Evolutionary conservation across 2,888 invertebrate species (phyloP).

Genomic region (Teleogryllus oceanicus): DNA sequence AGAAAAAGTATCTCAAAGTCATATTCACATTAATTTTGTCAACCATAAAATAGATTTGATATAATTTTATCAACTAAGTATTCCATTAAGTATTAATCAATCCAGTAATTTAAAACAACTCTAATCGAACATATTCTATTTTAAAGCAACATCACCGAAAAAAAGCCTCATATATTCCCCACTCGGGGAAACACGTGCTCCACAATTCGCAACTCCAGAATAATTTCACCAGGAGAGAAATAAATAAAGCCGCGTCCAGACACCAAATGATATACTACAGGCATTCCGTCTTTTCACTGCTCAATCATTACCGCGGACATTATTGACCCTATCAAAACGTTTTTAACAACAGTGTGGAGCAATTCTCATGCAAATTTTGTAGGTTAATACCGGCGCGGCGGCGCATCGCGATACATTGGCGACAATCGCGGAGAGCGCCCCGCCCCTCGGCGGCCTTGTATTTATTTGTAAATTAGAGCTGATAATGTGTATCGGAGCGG

Average conservation of each 20-base stretch:
- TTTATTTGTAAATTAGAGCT: conserved; percentile 22
- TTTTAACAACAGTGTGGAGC: neutral
- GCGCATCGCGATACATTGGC: no score
- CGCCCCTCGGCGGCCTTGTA: neutral
- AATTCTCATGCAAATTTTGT: conserved; percentile 10
- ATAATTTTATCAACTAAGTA: no score
- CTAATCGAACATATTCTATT: no score
- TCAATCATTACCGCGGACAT: neutral
- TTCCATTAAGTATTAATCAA: no score
- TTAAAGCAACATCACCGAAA: neutral
- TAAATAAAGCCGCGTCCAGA: neutral
- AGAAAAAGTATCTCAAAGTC: no score
- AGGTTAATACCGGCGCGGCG: neutral
- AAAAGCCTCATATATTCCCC: neutral
- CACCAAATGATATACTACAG: neutral
- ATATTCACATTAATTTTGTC: no score
- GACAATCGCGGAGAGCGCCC: neutral
- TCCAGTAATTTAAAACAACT: no score
- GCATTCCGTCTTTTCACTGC: neutral
- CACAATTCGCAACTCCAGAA: neutral
- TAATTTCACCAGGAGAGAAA: neutral
- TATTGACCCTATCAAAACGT: conserved; percentile 6
- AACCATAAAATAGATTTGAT: no score
- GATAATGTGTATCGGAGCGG: neutral
- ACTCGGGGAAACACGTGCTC: neutral